Conservation (phyloP, 2,797 vertebrate genomes). For the Labroides dimidiatus region DNA sequence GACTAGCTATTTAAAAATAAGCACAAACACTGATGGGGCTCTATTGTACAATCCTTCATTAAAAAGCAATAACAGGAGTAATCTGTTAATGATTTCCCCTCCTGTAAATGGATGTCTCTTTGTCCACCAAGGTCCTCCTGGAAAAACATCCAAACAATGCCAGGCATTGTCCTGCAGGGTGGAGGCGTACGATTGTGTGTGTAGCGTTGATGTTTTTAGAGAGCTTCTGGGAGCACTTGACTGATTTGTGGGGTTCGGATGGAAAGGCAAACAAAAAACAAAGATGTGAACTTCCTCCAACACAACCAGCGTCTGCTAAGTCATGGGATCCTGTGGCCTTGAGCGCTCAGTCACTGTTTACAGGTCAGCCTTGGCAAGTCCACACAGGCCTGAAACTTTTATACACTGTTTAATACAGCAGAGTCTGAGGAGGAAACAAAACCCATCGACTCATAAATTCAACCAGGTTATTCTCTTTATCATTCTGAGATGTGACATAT, state of each 20-base stretch:
- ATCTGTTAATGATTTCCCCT: conserved; percentile 62
- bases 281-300: conserved; percentile 71
- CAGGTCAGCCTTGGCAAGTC: conserved; percentile 30
- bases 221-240: conserved; percentile 62
- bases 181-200: conserved; percentile 53
- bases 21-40: conserved; percentile 39
- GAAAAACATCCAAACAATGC: conserved; percentile 72
- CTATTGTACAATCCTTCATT: conserved; percentile 65
- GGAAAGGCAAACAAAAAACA: conserved; percentile 79
- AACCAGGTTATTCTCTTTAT: neutral
- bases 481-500: neutral
- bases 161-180: conserved; percentile 62
- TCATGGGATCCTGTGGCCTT: conserved; percentile 56
- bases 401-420: conserved; percentile 2
- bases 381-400: conserved; percentile 3
- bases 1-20: conserved; percentile 44
- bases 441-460: neutral
- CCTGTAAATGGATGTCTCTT: conserved; percentile 65
- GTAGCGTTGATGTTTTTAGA: conserved; percentile 68
- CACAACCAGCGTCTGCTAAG: conserved; percentile 24
- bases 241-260: conserved; percentile 67
- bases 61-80: conserved; percentile 61
- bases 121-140: conserved; percentile 65
- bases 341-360: conserved; percentile 38
- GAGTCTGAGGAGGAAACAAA: neutral